Evolutionary conservation across 2,113 vertebrate species (phyloP).

Genomic region (Zootoca vivipara): DNA sequence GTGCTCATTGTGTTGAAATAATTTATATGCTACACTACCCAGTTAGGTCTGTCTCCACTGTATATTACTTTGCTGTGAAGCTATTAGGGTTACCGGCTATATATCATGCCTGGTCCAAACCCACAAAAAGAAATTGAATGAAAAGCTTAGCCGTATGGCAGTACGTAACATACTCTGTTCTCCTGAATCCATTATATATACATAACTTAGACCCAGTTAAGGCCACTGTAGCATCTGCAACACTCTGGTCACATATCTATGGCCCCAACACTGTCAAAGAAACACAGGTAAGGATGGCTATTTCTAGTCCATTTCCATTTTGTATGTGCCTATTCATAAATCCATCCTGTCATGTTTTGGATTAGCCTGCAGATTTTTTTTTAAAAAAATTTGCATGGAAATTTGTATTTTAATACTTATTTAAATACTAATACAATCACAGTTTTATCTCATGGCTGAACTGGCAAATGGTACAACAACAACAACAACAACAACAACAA

Average conservation of each 20-base stretch:
- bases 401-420: not conserved
- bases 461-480: no score
- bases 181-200: not conserved
- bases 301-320: not conserved
- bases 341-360: not conserved
- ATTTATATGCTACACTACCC: constrained; percentile 31
- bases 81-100: constrained; percentile 9
- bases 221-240: not conserved
- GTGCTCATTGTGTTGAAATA: not conserved
- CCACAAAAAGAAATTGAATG: not conserved
- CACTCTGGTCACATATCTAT: not conserved
- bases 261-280: not conserved
- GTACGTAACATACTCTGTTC: not conserved
- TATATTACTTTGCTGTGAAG: constrained; percentile 2
- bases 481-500: no score
- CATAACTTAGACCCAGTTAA: not conserved
- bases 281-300: no score
- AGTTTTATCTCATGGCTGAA: not conserved
- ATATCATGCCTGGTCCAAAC: constrained; percentile 11
- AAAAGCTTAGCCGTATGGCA: not conserved
- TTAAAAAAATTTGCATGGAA: not conserved
- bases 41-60: not conserved
- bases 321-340: not conserved
- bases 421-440: no score
- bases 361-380: not conserved